A percentile compares a stretch with the other conserved stretches of the same genome.
phyloP scores from a whole-genome alignment of 2,888 invertebrate species.

The Meghimatium bilineatum region DNA sequence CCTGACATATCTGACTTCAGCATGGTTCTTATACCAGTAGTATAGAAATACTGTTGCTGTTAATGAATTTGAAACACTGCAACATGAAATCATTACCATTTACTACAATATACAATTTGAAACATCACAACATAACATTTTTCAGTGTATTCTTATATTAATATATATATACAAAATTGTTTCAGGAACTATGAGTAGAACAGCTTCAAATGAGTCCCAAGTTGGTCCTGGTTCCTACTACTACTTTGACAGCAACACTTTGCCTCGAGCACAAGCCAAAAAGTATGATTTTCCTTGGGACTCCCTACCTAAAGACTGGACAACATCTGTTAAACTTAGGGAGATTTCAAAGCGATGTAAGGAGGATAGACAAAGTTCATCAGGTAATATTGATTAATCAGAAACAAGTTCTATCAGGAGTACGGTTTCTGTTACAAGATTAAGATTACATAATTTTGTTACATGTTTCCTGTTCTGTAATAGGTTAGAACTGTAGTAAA shows the following conservation, averaged over 20 bases:
- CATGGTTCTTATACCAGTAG: no score
- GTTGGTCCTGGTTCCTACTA: slow-evolving; percentile 69
- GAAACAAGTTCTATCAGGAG: no score
- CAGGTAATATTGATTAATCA: slow-evolving; percentile 57
- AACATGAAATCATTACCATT: no score
- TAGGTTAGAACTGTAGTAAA: no score
- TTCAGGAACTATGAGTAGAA: slow-evolving; percentile 22
- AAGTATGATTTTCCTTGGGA: slow-evolving; percentile 72
- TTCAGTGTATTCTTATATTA: background rate
- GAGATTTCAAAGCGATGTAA: slow-evolving; percentile 70
- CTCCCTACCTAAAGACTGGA: slow-evolving; percentile 72
- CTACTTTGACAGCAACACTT: slow-evolving; percentile 68
- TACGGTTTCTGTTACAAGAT: no score
- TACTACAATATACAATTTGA: no score
- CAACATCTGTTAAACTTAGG: slow-evolving; percentile 69
- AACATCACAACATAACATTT: no score
- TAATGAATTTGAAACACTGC: no score
- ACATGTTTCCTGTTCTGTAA: no score
- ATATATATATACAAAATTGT: background rate
- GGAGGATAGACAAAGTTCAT: slow-evolving; percentile 73
- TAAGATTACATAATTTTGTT: no score
- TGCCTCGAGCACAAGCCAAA: slow-evolving; percentile 66
- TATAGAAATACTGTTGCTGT: no score
- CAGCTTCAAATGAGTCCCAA: slow-evolving; percentile 48
- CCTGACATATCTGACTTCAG: no score